These are phyloP conservation scores for Acanthosoma haemorrhoidale DNA, from an alignment of 2,888 invertebrate genomes.

Conservation along the genomic window DNA sequence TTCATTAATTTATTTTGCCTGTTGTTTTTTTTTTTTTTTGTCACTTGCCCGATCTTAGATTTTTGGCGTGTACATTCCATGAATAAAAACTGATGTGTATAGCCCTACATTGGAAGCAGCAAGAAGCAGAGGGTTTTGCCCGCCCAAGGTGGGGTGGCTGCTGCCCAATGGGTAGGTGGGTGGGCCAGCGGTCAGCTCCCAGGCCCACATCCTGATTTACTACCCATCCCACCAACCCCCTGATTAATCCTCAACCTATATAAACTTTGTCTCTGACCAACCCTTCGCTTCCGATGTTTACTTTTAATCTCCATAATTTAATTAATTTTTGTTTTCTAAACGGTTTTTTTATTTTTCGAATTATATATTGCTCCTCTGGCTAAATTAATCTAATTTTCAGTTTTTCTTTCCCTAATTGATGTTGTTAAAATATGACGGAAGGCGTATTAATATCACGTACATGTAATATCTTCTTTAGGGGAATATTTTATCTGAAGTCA, in stretches of 20 bases:
- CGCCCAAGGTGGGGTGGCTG: too few species aligned
- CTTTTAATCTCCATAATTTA: slow-evolving; percentile 14
- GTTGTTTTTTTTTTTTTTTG: too few species aligned
- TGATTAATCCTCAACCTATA: neutral
- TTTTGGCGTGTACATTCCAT: too few species aligned
- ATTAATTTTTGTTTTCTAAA: neutral
- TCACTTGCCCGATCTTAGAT: too few species aligned
- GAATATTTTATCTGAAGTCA: too few species aligned
- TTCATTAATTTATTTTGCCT: too few species aligned
- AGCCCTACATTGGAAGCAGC: too few species aligned
- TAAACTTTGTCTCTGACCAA: neutral
- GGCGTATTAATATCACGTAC: too few species aligned
- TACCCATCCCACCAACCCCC: neutral
- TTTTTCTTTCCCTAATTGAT: neutral
- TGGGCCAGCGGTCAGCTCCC: neutral
- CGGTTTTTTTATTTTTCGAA: neutral
- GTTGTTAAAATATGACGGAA: too few species aligned
- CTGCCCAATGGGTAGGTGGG: neutral
- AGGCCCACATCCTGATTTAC: neutral
- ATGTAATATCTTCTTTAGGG: too few species aligned
- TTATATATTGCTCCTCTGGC: neutral
- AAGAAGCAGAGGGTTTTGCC: too few species aligned
- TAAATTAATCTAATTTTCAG: neutral
- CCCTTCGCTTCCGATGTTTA: neutral
- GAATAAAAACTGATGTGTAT: too few species aligned